Evolutionary conservation across 2,113 vertebrate species (phyloP).

Genomic region (Lynx canadensis): DNA sequence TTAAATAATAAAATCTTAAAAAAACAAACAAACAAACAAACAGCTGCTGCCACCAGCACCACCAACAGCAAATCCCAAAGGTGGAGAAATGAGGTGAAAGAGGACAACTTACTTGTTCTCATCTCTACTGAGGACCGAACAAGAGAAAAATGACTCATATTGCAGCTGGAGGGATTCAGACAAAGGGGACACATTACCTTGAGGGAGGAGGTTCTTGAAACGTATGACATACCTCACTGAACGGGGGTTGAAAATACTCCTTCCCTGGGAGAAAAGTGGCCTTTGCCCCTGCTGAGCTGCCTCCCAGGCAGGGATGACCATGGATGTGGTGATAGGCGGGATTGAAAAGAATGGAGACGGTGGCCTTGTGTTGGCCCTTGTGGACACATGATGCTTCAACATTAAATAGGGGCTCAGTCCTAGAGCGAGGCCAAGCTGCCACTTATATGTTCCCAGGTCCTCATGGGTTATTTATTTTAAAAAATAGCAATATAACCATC

Average conservation of each 20-base stretch:
- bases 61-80: neutral
- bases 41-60: neutral
- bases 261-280: neutral
- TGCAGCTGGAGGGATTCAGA: neutral
- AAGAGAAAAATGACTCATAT: neutral
- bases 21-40: neutral
- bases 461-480: too few species aligned
- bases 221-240: rapidly evolving
- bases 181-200: neutral
- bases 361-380: neutral
- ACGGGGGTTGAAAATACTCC: neutral
- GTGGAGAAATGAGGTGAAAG: neutral
- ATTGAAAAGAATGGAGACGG: neutral
- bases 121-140: neutral
- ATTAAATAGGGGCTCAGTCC: neutral
- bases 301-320: neutral
- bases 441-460: neutral
- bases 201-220: neutral
- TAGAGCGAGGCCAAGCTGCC: neutral
- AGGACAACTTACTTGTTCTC: neutral
- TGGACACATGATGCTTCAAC: neutral
- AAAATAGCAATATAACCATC: neutral
- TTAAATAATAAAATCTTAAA: neutral
- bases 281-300: neutral
- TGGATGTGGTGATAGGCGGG: neutral